phyloP scores from a whole-genome alignment of 2,797 vertebrate species.

The Tenualosa ilisha region DNA sequence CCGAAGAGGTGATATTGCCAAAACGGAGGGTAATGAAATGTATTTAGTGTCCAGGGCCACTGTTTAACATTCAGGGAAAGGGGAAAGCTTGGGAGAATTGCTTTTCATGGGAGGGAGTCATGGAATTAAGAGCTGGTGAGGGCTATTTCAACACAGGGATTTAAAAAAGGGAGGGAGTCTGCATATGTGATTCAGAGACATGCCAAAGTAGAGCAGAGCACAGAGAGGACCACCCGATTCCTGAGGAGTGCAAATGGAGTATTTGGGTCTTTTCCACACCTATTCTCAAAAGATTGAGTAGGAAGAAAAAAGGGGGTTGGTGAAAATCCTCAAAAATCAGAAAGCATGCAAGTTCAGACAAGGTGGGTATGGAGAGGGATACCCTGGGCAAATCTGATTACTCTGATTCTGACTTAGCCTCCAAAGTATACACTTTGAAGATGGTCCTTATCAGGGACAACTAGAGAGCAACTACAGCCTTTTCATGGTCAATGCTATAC shows the following conservation, averaged over 20 bases:
- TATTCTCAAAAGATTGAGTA: neutral
- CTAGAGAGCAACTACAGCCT: neutral
- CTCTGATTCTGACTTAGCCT: neutral
- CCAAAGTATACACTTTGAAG: neutral
- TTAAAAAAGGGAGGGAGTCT: neutral
- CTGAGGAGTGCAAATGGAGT: neutral
- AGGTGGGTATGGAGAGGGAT: neutral
- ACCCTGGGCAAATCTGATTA: neutral
- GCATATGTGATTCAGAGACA: neutral
- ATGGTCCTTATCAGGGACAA: neutral
- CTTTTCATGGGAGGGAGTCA: neutral
- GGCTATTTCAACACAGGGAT: neutral
- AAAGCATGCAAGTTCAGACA: neutral
- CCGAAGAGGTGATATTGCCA: neutral
- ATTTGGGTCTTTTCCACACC: neutral
- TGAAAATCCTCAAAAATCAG: neutral
- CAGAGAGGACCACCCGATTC: neutral
- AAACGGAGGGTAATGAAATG: conserved; percentile 8
- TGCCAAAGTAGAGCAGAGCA: neutral
- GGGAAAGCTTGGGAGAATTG: neutral
- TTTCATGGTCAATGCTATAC: neutral
- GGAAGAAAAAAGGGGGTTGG: neutral
- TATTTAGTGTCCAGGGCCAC: neutral
- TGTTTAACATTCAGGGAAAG: neutral
- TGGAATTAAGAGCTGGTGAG: neutral